Percentiles rank a stretch among this genome's conserved stretches.
These are phyloP conservation scores for Lucifuga dentata DNA, from an alignment of 2,113 vertebrate genomes.

Conservation along the genomic window DNA sequence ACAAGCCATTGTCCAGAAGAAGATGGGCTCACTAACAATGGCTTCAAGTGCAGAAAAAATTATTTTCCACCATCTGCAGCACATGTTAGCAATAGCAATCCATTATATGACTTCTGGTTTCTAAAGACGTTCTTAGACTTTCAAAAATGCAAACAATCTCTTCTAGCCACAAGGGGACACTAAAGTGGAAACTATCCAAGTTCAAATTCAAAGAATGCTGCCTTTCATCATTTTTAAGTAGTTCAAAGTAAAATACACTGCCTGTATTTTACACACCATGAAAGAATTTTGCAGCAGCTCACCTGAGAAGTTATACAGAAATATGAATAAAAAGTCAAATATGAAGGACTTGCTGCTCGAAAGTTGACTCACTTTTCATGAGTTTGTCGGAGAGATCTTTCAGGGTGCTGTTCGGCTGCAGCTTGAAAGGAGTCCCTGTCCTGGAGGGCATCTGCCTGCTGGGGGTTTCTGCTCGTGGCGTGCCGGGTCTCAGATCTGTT, in stretches of 20 bases:
- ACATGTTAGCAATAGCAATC: too few relatives aligned
- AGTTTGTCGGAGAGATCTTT: slow-evolving; percentile 91
- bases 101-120: too few relatives aligned
- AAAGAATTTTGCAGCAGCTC: not conserved
- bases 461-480: slow-evolving; percentile 73
- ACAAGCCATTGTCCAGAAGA: too few relatives aligned
- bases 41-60: too few relatives aligned
- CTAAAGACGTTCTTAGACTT: too few relatives aligned
- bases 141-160: too few relatives aligned
- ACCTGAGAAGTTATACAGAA: not conserved
- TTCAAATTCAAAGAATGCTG: too few relatives aligned
- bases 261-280: not conserved
- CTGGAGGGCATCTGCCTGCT: slow-evolving; percentile 83
- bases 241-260: not conserved
- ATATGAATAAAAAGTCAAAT: not conserved
- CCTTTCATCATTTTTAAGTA: not conserved
- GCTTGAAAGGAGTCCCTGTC: slow-evolving; percentile 84
- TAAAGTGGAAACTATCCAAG: too few relatives aligned
- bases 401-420: slow-evolving; percentile 84
- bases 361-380: slow-evolving; percentile 94
- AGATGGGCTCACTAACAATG: too few relatives aligned
- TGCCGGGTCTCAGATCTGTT: slow-evolving; percentile 36
- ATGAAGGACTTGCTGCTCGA: not conserved
- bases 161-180: too few relatives aligned
- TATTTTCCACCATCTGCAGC: too few relatives aligned